Evolutionary conservation across 2,888 invertebrate species (phyloP), one percentile per base, ranked within the genome.

Genomic region (Blastobasis lacticolella): DNA sequence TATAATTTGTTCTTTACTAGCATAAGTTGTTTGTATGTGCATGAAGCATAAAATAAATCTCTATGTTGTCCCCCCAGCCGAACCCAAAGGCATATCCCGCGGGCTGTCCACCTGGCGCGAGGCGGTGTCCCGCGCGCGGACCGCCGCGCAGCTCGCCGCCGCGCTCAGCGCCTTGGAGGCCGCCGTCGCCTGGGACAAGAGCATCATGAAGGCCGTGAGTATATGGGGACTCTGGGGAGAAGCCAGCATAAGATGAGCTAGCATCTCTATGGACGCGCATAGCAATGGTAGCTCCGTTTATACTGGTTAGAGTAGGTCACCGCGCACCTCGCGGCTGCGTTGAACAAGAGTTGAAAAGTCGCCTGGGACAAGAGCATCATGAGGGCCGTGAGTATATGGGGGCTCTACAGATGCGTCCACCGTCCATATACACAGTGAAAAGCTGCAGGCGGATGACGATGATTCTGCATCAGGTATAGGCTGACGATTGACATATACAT

Each of bases 301-400:
- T 23, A 23, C 3, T 23, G 23, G 23, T 23, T n/a, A n/a, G n/a
- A n/a, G n/a, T n/a, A n/a, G n/a, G n/a, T n/a, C n/a, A n/a, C 97
- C 0, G 95, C 97, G 0, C 98, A 98, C 73, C 58, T 69, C 5
- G 68, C 69, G 23, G 94, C 97, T 93, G 94, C 95, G 64, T 90
- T 97, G 54, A 94, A 96, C 69, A n/a, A n/a, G 94, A 96, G 66
- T 88, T 99, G 60, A 97, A 98, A 75, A 93, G 96, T 99, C 66
- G 97, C 98, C 43, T 99, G 99, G 99, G 98, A 99, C 87, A 97
- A 98, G 89, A 97, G 97, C 88, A 96, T 98, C 73, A 98, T 99
- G 98, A 97, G 98, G 91, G 98, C 98, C 89, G 97, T 98, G 90
- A 93, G 96, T 94, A 52, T 46, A n/a, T 23, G 23, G 23, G 23